A percentile compares a stretch with the other conserved stretches of the same genome.
These are phyloP conservation scores for Platichthys stellatus DNA, from an alignment of 2,113 vertebrate genomes.

Conservation along the genomic window DNA sequence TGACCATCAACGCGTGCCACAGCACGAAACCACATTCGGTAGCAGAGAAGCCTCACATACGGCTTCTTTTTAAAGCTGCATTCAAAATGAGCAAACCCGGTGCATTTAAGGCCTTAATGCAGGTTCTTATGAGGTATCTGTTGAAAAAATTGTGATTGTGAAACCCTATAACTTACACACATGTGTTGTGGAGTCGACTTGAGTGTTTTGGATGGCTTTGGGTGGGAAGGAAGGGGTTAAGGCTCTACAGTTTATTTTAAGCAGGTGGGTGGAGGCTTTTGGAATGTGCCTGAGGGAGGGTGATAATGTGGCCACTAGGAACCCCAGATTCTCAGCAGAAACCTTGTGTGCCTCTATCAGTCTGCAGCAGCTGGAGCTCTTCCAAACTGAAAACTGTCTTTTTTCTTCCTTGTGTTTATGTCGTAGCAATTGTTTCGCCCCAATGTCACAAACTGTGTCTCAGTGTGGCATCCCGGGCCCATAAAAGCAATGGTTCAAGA, in stretches of 20 bases:
- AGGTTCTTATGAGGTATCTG: too few species aligned
- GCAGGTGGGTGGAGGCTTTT: slow-evolving; percentile 83
- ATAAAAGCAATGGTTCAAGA: background rate
- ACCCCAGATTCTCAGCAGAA: slow-evolving; percentile 72
- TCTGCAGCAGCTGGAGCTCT: slow-evolving; percentile 60
- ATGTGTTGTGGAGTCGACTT: background rate
- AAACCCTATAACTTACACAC: background rate
- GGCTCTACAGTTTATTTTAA: slow-evolving; percentile 80
- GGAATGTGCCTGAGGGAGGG: slow-evolving; percentile 84
- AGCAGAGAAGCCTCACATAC: too few species aligned
- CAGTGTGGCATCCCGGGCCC: background rate
- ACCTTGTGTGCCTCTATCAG: slow-evolving; percentile 70
- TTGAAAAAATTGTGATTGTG: background rate
- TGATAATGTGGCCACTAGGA: slow-evolving; percentile 81
- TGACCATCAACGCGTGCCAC: too few species aligned
- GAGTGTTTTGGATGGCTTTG: slow-evolving; percentile 8
- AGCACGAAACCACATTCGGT: too few species aligned
- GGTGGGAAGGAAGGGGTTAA: slow-evolving; percentile 76
- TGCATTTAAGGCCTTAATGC: too few species aligned
- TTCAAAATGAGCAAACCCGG: background rate
- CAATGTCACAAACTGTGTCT: background rate
- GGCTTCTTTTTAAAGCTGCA: too few species aligned
- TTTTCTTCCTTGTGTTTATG: background rate
- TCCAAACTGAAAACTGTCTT: slow-evolving; percentile 62
- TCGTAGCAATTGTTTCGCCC: background rate